Evolutionary conservation across 2,888 invertebrate genomes (phyloP).

Genomic region (Anaspis maculata): DNA sequence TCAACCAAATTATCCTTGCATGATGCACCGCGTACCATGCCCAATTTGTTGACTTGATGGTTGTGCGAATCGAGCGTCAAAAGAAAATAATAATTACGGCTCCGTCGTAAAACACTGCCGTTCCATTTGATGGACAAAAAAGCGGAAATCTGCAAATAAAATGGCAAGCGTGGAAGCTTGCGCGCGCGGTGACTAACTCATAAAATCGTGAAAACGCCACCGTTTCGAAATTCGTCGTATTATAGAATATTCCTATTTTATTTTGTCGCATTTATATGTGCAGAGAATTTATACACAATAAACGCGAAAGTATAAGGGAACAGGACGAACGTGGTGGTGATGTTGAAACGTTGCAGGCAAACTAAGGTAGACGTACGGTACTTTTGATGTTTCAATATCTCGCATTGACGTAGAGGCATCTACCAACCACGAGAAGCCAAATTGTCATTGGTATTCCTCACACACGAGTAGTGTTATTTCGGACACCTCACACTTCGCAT

Average conservation of each 20-base stretch:
- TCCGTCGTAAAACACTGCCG: constrained; percentile 8
- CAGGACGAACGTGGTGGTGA: constrained; percentile 3
- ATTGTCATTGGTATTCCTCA: constrained; percentile 20
- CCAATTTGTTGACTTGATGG: too few species aligned
- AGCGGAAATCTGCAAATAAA: constrained; percentile 8
- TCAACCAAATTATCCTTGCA: too few species aligned
- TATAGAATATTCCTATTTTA: constrained; percentile 10
- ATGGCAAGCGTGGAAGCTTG: constrained; percentile 10
- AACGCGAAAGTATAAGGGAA: too few species aligned
- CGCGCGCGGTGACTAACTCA: constrained; percentile 9
- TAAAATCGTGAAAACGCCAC: constrained; percentile 9
- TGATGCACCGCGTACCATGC: too few species aligned
- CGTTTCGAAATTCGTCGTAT: constrained; percentile 7
- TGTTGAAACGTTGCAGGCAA: constrained; percentile 10
- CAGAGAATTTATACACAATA: constrained; percentile 11
- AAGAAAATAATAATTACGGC: constrained; percentile 12
- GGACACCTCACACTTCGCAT: constrained; percentile 22
- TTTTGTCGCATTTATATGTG: constrained; percentile 12
- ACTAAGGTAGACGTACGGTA: constrained; percentile 7
- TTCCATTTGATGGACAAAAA: constrained; percentile 8
- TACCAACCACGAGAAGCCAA: too few species aligned
- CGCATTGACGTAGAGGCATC: constrained; percentile 10
- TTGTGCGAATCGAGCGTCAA: constrained; percentile 3
- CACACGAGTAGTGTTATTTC: constrained; percentile 21
- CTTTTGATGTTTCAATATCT: constrained; percentile 21